A percentile compares a stretch with the other conserved stretches of the same genome.
Evolutionary conservation across 2,888 invertebrate species (phyloP).

Genomic region (Hydrotaea diabolus): DNA sequence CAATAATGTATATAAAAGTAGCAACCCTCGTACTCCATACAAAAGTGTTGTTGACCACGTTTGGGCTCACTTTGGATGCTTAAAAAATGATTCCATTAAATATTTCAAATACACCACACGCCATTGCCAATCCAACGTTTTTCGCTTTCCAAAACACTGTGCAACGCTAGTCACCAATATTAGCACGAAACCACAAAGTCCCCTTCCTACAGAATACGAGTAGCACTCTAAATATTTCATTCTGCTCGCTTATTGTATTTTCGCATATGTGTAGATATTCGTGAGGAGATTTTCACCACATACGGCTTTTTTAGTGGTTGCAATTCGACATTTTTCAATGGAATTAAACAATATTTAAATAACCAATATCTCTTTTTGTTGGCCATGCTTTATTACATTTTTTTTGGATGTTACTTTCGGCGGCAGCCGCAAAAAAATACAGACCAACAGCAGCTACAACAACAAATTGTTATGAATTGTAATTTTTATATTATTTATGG

Average conservation of each 20-base stretch:
- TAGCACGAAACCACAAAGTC: neutral
- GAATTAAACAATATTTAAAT: constrained; percentile 14
- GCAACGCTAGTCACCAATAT: no score
- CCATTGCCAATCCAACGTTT: no score
- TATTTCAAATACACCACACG: no score
- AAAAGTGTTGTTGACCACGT: no score
- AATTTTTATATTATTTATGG: constrained; percentile 46
- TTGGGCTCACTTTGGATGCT: no score
- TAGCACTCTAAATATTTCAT: constrained; percentile 4
- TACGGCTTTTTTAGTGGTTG: neutral
- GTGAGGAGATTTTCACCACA: neutral
- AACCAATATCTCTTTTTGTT: neutral
- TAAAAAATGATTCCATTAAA: no score
- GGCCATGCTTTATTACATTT: neutral
- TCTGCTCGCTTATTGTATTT: constrained; percentile 1
- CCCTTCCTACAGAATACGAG: neutral
- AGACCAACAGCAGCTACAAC: neutral
- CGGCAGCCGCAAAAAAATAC: neutral
- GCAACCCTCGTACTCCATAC: no score
- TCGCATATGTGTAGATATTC: no score
- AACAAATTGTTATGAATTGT: constrained; percentile 36
- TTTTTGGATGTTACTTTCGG: neutral
- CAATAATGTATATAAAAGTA: no score
- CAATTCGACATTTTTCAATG: neutral
- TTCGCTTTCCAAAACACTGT: no score